Percentiles rank a stretch among this genome's conserved stretches.
Conservation (phyloP, 2,797 vertebrate genomes). For the Liasis olivaceus region DNA sequence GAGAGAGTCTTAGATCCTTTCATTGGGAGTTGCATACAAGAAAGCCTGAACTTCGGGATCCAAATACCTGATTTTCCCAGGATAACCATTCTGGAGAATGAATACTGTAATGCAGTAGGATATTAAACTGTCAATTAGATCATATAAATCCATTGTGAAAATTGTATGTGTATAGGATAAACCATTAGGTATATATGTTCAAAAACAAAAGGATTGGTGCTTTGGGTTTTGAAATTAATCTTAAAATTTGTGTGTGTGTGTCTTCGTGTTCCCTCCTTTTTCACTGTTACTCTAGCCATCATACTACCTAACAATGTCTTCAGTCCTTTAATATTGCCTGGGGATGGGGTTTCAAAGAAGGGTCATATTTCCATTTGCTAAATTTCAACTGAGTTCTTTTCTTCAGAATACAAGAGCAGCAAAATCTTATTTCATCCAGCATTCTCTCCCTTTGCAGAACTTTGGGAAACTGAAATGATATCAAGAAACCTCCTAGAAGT, state of each 20-base stretch:
- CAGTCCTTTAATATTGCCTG: background rate
- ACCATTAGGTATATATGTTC: no score
- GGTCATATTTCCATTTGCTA: background rate
- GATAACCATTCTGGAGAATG: background rate
- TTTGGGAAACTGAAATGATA: no score
- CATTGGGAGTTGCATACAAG: background rate
- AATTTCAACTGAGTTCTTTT: background rate
- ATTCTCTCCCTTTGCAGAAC: background rate
- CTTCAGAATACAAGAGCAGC: no score
- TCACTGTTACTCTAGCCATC: no score
- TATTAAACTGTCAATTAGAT: background rate
- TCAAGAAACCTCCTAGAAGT: background rate
- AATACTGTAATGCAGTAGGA: background rate
- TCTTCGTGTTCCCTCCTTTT: background rate
- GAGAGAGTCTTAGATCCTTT: background rate
- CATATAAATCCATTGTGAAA: background rate
- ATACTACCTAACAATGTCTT: background rate
- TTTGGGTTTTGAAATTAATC: background rate
- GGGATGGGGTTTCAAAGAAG: background rate
- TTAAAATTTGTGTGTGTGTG: background rate
- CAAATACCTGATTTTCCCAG: background rate
- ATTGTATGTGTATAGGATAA: background rate
- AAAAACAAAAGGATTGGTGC: no score
- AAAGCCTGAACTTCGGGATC: background rate
- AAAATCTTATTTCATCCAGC: background rate